phyloP scores from a whole-genome alignment of 2,888 invertebrate genomes.

The Drosophila hamatofila region DNA sequence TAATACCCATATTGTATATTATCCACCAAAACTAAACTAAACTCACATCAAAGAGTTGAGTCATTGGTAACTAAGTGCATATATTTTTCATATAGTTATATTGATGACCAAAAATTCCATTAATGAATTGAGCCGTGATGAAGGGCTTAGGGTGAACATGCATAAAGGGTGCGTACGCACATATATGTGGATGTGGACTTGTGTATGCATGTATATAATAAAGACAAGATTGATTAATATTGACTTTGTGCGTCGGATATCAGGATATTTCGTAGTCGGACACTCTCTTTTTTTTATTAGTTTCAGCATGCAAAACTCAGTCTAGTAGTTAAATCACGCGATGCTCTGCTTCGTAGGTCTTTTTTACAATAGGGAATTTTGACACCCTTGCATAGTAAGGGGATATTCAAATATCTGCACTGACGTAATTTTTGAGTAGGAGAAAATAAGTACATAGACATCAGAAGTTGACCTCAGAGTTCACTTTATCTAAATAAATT shows the following conservation, averaged over 20 bases:
- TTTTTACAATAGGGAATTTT: constrained; percentile 12
- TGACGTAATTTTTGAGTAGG: constrained; percentile 33
- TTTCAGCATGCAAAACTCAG: constrained; percentile 25
- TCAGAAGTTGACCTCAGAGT: constrained; percentile 23
- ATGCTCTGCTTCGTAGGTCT: constrained; percentile 9
- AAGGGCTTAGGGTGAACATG: background rate
- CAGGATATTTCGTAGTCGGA: background rate
- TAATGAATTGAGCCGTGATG: background rate
- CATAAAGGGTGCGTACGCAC: too few relatives aligned
- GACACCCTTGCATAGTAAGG: constrained; percentile 22
- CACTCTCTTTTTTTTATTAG: constrained; percentile 20
- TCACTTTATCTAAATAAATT: constrained; percentile 38
- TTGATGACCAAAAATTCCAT: background rate
- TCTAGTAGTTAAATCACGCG: constrained; percentile 29
- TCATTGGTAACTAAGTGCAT: background rate
- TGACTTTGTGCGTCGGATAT: background rate
- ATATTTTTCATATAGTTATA: background rate
- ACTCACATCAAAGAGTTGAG: background rate
- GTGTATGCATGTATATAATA: background rate
- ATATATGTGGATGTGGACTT: too few relatives aligned
- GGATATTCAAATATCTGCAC: constrained; percentile 42
- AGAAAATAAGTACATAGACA: constrained; percentile 14
- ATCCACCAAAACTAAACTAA: too few relatives aligned
- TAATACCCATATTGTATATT: background rate
- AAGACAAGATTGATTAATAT: background rate